Percentiles rank a stretch among this genome's conserved stretches.
These are phyloP conservation scores for Meteorus sp. DNA, from an alignment of 1,140 invertebrate genomes.

Conservation along the genomic window DNA sequence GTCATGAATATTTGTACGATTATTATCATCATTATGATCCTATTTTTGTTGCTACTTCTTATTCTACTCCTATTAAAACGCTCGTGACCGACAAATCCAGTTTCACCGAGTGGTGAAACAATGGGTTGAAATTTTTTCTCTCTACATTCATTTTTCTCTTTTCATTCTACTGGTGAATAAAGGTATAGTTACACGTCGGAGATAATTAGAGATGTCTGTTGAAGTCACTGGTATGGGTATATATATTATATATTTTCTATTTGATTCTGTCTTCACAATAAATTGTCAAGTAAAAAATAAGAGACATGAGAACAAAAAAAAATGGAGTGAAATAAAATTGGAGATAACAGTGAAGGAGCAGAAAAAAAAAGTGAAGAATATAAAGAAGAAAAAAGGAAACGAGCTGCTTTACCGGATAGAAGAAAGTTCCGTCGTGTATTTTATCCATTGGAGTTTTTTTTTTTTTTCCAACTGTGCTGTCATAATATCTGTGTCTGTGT, in stretches of 20 bases:
- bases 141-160: too few species aligned
- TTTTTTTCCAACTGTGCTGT: background rate
- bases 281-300: background rate
- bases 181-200: background rate
- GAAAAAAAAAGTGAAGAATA: too few species aligned
- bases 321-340: too few species aligned
- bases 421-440: background rate
- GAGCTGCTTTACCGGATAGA: too few species aligned
- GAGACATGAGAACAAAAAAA: too few species aligned
- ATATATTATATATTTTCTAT: conserved; percentile 1
- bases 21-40: too few species aligned
- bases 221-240: background rate
- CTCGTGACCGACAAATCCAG: background rate
- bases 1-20: too few species aligned
- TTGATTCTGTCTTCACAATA: background rate
- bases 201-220: background rate
- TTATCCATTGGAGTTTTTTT: background rate
- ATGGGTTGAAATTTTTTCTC: background rate
- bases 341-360: background rate
- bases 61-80: background rate
- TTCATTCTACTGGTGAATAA: too few species aligned
- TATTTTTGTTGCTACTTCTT: background rate
- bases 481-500: conserved; percentile 14
- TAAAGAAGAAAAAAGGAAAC: background rate
- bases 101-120: background rate